phyloP scores from a whole-genome alignment of 1,140 invertebrate genomes.

The Drosophila nannoptera region DNA sequence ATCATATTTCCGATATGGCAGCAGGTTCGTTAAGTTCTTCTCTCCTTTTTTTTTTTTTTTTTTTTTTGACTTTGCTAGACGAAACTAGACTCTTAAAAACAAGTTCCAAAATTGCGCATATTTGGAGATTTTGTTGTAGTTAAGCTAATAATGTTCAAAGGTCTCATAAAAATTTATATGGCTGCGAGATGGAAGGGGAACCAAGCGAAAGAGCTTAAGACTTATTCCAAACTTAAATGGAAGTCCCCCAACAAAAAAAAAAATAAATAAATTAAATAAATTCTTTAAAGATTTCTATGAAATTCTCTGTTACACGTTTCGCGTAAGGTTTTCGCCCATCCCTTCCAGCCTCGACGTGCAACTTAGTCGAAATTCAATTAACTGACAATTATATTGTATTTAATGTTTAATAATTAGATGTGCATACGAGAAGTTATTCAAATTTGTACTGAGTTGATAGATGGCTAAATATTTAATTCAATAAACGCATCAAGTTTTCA shows the following conservation, averaged over 20 bases:
- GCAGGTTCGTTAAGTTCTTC: conserved; percentile 34
- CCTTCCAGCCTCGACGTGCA: not conserved
- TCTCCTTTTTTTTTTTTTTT: conserved; percentile 9
- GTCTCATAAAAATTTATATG: conserved; percentile 17
- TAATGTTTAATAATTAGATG: conserved; percentile 23
- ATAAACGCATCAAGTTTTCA: conserved; percentile 44
- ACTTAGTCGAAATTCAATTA: too few relatives aligned
- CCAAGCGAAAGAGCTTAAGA: not conserved
- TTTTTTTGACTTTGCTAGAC: conserved; percentile 9
- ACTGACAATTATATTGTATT: conserved; percentile 5
- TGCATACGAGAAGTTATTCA: conserved; percentile 22
- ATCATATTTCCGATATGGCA: conserved; percentile 28
- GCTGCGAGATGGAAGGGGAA: conserved; percentile 7
- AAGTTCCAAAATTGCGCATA: not conserved
- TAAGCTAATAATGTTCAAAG: not conserved
- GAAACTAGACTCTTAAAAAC: not conserved
- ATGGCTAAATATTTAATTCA: conserved; percentile 31
- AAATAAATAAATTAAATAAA: too few relatives aligned
- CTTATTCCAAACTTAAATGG: too few relatives aligned
- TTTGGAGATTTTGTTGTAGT: conserved; percentile 2
- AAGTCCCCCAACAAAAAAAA: too few relatives aligned
- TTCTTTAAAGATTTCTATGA: too few relatives aligned
- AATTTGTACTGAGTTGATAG: conserved; percentile 60
- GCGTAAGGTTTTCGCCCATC: not conserved
- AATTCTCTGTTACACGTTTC: too few relatives aligned